Evolutionary conservation across 2,113 vertebrate genomes (phyloP).

Genomic region (Calyptomena viridis): DNA sequence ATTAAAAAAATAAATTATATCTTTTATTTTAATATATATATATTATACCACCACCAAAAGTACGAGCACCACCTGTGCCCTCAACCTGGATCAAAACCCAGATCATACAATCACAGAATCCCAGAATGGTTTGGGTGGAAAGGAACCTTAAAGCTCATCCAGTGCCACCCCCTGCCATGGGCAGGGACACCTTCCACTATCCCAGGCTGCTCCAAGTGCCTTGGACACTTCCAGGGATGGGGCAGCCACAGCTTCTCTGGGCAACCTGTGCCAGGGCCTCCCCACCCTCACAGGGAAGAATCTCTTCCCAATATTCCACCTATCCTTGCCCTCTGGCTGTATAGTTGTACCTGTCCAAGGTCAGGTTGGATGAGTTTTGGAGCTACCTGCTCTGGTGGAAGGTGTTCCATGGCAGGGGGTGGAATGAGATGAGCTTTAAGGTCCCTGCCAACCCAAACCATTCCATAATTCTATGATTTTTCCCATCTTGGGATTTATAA

Average conservation of each 20-base stretch:
- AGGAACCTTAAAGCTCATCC: neutral
- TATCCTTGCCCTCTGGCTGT: neutral
- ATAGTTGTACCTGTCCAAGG: neutral
- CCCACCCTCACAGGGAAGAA: too few species aligned
- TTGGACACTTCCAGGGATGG: too few species aligned
- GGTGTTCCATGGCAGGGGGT: neutral
- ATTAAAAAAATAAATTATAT: neutral
- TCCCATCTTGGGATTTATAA: neutral
- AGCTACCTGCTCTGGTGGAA: accelerated
- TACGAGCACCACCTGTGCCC: neutral
- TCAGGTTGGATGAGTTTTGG: accelerated
- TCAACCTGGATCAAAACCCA: neutral
- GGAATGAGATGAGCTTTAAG: neutral
- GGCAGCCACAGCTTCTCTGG: too few species aligned
- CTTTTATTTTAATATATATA: neutral
- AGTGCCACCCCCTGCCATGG: neutral
- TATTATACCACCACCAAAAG: neutral
- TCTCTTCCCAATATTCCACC: too few species aligned
- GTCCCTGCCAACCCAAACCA: neutral
- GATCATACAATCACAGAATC: neutral
- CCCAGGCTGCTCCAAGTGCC: neutral
- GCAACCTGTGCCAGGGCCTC: too few species aligned
- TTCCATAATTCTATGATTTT: neutral
- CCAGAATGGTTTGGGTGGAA: neutral
- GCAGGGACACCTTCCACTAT: neutral